Evolutionary conservation across 2,113 vertebrate genomes (phyloP).

Genomic region (Setophaga kirtlandii): DNA sequence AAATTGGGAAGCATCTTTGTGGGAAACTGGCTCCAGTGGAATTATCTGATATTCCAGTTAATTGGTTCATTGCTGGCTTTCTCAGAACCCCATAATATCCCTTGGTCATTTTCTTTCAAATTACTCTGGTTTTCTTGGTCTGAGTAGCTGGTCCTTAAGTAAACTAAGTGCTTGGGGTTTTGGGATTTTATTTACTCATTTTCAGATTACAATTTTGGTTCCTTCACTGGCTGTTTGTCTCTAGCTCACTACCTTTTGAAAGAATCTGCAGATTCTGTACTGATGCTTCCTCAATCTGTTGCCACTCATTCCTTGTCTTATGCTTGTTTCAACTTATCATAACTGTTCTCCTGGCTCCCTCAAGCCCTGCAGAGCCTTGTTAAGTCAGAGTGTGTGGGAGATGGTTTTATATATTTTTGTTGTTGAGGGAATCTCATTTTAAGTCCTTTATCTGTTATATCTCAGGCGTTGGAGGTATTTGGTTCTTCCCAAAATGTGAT

Average conservation of each 20-base stretch:
- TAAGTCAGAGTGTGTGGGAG: background rate
- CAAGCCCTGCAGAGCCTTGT: background rate
- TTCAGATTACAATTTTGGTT: background rate
- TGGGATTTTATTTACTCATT: background rate
- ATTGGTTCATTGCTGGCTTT: background rate
- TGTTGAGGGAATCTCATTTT: background rate
- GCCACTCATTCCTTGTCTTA: background rate
- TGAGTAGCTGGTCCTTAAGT: background rate
- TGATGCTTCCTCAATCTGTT: background rate
- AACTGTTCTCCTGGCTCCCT: background rate
- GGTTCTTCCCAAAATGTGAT: background rate
- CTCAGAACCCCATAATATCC: background rate
- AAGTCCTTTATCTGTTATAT: background rate
- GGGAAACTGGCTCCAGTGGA: background rate
- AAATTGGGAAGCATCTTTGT: background rate
- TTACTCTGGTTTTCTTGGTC: background rate
- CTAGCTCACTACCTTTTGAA: background rate
- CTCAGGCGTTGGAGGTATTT: background rate
- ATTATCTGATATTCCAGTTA: background rate
- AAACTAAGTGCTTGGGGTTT: background rate
- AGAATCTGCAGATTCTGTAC: background rate
- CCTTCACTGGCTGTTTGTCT: background rate
- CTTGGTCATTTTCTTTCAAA: background rate
- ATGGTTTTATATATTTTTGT: background rate
- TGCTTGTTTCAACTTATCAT: background rate